Conservation (phyloP, 2,797 vertebrate genomes). For the Euthynnus affinis region DNA sequence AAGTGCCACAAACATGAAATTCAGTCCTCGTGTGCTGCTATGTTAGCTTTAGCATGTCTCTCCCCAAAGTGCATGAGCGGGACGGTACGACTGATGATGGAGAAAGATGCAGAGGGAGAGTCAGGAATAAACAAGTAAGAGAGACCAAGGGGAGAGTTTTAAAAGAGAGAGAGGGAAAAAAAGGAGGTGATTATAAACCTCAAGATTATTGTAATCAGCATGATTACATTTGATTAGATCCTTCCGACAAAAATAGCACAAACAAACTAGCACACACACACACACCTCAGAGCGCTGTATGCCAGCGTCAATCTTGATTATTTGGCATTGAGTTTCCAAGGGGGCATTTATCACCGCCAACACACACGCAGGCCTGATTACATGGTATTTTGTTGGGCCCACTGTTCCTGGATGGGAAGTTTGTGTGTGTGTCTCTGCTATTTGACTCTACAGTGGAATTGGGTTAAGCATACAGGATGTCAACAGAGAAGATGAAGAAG, state of each 20-base stretch:
- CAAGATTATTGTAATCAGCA: slow-evolving; percentile 77
- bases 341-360: slow-evolving; percentile 74
- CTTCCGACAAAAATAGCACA: slow-evolving; percentile 72
- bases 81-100: neutral
- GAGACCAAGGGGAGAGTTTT: slow-evolving; percentile 42
- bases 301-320: slow-evolving; percentile 76
- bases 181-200: slow-evolving; percentile 65
- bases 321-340: slow-evolving; percentile 70
- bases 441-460: slow-evolving; percentile 28
- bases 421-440: slow-evolving; percentile 5
- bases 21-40: neutral
- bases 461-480: slow-evolving; percentile 3
- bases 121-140: slow-evolving; percentile 31
- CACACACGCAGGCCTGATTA: slow-evolving; percentile 64
- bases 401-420: slow-evolving; percentile 38
- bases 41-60: neutral
- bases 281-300: slow-evolving; percentile 32
- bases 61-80: neutral
- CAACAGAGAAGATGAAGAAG: slow-evolving; percentile 8
- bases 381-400: slow-evolving; percentile 35
- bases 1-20: neutral
- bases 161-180: slow-evolving; percentile 27
- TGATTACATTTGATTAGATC: slow-evolving; percentile 80
- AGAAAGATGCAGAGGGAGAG: slow-evolving; percentile 1
- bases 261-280: slow-evolving; percentile 55